Evolutionary conservation across 2,797 vertebrate species (phyloP).

Genomic region (Helicolenus hilgendorfi): DNA sequence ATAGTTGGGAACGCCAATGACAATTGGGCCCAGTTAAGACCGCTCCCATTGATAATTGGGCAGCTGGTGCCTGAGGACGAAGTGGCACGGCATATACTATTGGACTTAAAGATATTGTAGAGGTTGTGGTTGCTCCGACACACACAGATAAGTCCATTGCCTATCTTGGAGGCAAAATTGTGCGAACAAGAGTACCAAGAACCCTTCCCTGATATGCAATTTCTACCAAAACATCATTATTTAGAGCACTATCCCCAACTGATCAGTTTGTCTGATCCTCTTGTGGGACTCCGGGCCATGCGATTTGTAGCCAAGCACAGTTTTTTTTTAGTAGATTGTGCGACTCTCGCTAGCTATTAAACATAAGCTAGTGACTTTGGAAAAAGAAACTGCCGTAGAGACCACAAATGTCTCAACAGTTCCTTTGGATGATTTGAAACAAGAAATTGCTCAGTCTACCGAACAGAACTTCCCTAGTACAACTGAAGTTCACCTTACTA

Average conservation of each 20-base stretch:
- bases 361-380: conserved; percentile 12
- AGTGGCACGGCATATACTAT: background rate
- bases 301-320: background rate
- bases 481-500: conserved; percentile 1
- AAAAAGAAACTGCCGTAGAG: background rate
- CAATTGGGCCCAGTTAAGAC: too few species aligned
- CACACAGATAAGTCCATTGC: too few species aligned
- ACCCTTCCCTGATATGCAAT: background rate
- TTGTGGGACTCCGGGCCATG: background rate
- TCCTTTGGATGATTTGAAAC: conserved; percentile 19
- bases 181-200: conserved; percentile 11
- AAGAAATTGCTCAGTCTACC: background rate
- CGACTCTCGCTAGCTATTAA: background rate
- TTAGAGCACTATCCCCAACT: conserved; percentile 7
- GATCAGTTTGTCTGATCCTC: background rate
- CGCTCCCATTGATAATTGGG: background rate
- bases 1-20: too few species aligned
- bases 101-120: background rate
- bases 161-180: conserved; percentile 8
- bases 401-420: conserved; percentile 7
- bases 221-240: conserved; percentile 8
- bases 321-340: conserved; percentile 1
- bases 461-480: background rate
- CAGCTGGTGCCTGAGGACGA: background rate
- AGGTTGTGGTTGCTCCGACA: background rate